phyloP scores from a whole-genome alignment of 2,888 invertebrate genomes.

The Argyresthia albistria region DNA sequence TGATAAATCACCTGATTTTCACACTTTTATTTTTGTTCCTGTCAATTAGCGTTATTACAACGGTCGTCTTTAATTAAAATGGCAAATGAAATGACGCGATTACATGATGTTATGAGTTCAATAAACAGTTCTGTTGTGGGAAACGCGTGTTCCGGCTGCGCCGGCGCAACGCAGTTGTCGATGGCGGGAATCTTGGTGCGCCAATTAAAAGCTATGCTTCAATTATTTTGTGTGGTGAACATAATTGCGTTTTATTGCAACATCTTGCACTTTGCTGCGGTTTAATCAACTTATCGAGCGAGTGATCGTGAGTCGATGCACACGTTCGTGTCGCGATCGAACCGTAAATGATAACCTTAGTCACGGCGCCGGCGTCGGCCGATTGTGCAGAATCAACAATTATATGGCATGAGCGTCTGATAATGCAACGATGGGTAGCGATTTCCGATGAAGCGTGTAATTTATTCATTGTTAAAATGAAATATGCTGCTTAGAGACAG shows the following conservation, averaged over 20 bases:
- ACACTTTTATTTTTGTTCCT: background rate
- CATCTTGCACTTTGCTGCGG: constrained; percentile 17
- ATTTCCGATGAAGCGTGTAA: too few relatives aligned
- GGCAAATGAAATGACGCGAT: constrained; percentile 14
- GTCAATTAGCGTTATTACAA: background rate
- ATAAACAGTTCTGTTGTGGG: constrained; percentile 4
- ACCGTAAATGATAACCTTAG: background rate
- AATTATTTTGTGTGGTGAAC: constrained; percentile 26
- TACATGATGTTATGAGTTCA: constrained; percentile 11
- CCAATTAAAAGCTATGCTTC: constrained; percentile 27
- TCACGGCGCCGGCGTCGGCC: too few relatives aligned
- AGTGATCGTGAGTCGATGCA: constrained; percentile 11
- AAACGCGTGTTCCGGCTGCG: too few relatives aligned
- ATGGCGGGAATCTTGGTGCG: constrained; percentile 12
- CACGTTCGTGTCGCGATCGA: background rate
- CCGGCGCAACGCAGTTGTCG: background rate
- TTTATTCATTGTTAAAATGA: too few relatives aligned
- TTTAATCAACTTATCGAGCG: constrained; percentile 21
- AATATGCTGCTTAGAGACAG: too few relatives aligned
- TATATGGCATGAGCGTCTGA: too few relatives aligned
- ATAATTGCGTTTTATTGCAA: constrained; percentile 37
- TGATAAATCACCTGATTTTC: too few relatives aligned
- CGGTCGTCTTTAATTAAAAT: background rate
- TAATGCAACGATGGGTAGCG: too few relatives aligned
- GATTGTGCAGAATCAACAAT: too few relatives aligned